Percentiles rank a stretch among this genome's conserved stretches.
phyloP scores from a whole-genome alignment of 2,113 vertebrate species.

The Siniperca chuatsi region DNA sequence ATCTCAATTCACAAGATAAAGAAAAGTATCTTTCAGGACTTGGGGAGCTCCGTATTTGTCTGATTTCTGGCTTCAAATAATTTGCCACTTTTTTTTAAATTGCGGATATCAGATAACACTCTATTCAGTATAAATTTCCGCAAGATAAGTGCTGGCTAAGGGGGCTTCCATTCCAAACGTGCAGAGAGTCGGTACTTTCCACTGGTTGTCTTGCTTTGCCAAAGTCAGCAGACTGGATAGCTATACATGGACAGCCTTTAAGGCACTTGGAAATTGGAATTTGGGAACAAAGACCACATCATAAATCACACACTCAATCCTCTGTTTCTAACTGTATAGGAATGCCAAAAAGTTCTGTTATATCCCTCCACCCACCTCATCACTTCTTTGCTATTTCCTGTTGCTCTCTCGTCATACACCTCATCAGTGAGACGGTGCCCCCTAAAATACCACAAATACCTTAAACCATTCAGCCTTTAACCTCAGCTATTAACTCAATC shows the following conservation, averaged over 20 bases:
- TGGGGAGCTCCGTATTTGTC: neutral
- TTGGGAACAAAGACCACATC: constrained; percentile 47
- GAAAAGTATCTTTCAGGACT: neutral
- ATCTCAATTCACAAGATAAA: neutral
- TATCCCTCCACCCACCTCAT: neutral
- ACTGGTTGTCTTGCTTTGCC: constrained; percentile 32
- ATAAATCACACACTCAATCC: constrained; percentile 31
- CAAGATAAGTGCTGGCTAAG: constrained; percentile 16
- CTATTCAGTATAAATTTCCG: constrained; percentile 12
- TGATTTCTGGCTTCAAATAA: constrained; percentile 4
- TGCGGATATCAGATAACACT: constrained; percentile 3
- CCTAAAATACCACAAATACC: too few species aligned
- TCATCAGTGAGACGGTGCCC: neutral
- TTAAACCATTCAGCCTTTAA: neutral
- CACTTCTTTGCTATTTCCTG: neutral
- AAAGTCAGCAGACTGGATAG: constrained; percentile 65
- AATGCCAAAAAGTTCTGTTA: neutral
- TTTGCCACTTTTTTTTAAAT: neutral
- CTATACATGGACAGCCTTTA: constrained; percentile 16
- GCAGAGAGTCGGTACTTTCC: constrained; percentile 54
- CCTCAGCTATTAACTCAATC: accelerated
- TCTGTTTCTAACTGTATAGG: constrained; percentile 3
- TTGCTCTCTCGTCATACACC: neutral
- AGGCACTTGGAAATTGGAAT: constrained; percentile 28
- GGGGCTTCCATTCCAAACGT: constrained; percentile 8